These are phyloP conservation scores for Naso thynnoides DNA, from an alignment of 2,797 vertebrate genomes.

Conservation along the genomic window DNA sequence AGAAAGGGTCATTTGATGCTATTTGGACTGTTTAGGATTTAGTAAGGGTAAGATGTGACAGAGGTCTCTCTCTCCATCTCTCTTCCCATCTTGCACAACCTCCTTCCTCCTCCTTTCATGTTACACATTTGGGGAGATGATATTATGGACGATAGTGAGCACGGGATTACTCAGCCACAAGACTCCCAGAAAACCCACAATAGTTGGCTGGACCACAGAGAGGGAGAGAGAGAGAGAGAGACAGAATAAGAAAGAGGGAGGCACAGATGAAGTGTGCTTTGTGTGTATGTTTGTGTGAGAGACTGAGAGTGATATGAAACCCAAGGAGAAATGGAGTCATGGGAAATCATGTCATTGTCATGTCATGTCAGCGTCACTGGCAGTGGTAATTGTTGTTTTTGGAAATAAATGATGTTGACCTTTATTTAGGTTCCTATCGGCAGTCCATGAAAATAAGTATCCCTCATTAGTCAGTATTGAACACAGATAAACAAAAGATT, in stretches of 20 bases:
- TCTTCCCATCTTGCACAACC: constrained; percentile 18
- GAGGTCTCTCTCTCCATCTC: constrained; percentile 22
- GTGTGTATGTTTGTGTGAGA: neutral
- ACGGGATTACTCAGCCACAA: constrained; percentile 76
- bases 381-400: constrained; percentile 30
- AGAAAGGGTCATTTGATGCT: constrained; percentile 71
- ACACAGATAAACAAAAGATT: constrained; percentile 7
- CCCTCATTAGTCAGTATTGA: neutral
- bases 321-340: constrained; percentile 49
- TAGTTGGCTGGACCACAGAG: constrained; percentile 59
- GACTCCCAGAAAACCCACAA: constrained; percentile 73
- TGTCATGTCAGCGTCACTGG: constrained; percentile 44
- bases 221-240: constrained; percentile 27
- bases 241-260: constrained; percentile 17
- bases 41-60: constrained; percentile 59
- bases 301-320: constrained; percentile 29
- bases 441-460: constrained; percentile 6
- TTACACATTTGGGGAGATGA: constrained; percentile 80
- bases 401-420: constrained; percentile 31
- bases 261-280: constrained; percentile 18
- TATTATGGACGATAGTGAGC: constrained; percentile 68
- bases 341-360: constrained; percentile 52
- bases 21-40: constrained; percentile 65
- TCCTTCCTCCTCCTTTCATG: constrained; percentile 78
- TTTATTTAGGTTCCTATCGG: constrained; percentile 11